These are phyloP conservation scores for Bambusicola thoracicus DNA, from an alignment of 2,113 vertebrate species.

Conservation along the genomic window DNA sequence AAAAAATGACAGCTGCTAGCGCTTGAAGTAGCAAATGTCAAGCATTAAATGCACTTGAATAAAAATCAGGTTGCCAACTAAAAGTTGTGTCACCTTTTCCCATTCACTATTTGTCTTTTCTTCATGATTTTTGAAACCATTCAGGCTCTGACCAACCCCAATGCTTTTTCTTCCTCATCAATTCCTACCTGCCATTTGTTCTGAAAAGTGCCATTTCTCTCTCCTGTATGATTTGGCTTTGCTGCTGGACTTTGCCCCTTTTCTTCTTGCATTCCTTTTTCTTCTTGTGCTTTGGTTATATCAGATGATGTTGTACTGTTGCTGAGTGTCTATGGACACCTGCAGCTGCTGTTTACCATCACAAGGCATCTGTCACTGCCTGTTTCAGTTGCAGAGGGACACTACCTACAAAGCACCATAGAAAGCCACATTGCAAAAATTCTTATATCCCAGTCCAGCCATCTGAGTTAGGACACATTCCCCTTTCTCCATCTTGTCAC, in stretches of 20 bases:
- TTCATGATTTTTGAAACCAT: not conserved
- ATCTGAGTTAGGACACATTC: not conserved
- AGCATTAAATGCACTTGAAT: not conserved
- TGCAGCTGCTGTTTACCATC: not conserved
- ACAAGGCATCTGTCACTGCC: not conserved
- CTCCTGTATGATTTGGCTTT: fast-evolving
- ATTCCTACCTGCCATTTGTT: not conserved
- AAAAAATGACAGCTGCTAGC: not conserved
- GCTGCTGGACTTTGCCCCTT: not conserved
- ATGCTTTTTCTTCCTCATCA: not conserved
- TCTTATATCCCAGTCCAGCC: not conserved
- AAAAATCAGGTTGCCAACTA: not conserved
- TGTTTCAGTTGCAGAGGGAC: not conserved
- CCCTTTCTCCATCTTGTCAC: not conserved
- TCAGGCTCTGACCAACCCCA: not conserved
- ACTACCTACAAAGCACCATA: not conserved
- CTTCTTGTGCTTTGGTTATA: fast-evolving
- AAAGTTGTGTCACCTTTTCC: not conserved
- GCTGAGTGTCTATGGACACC: not conserved
- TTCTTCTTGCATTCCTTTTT: not conserved
- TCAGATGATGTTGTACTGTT: not conserved
- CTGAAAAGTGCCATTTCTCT: not conserved
- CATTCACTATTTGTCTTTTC: not conserved
- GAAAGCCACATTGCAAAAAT: not conserved
- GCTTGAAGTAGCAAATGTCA: not conserved